Evolutionary conservation across 2,888 invertebrate species (phyloP), one percentile per base, ranked within the genome.

Genomic region (Toxonevra muliebris): DNA sequence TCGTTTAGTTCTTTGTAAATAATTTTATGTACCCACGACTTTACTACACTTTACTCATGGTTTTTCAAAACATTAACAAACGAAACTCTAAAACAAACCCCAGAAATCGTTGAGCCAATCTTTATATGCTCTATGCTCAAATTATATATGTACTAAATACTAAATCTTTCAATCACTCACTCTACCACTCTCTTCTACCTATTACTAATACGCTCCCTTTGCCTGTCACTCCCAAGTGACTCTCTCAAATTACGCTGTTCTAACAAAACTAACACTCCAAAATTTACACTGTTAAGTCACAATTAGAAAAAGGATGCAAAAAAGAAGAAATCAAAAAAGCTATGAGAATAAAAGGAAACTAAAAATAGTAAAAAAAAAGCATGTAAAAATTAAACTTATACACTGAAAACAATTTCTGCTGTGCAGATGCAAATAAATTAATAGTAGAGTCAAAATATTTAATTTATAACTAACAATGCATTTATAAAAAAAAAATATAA

Each of bases 381-480:
- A n/a, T 17, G 10, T 63, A 71, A 68, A 58, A 70, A 66, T 60
- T 55, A 61, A 60, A 58, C 65, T 74, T 62, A 65, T n/a, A n/a
- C n/a, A n/a, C n/a, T n/a, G n/a, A 73, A 70, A 74, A 72, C 73
- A 74, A 72, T 77, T 73, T 80, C 81, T 81, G 82, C 81, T 81
- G 82, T 81, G 81, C 82, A 81, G 81, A 81, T 80, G 77, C 81
- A 80, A 82, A 80, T 82, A 80, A 80, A 69, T 58, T 65, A 65
- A 61, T 15, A 59, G 58, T 65, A 66, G n/a, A n/a, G 54, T n/a
- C 15, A 58, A 19, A 40, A 52, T n/a, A 55, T 10, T 12, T 12
- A 55, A 55, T 3, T 12, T 1, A 19, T 30, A 17, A 55, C 55
- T 20, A 12, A 20, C 30, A 10, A 55, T 30, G 19, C 20, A 55